Percentiles rank a stretch among this genome's conserved stretches.
Conservation (phyloP, 2,888 invertebrate genomes). For the Shargacucullia verbasci region DNA sequence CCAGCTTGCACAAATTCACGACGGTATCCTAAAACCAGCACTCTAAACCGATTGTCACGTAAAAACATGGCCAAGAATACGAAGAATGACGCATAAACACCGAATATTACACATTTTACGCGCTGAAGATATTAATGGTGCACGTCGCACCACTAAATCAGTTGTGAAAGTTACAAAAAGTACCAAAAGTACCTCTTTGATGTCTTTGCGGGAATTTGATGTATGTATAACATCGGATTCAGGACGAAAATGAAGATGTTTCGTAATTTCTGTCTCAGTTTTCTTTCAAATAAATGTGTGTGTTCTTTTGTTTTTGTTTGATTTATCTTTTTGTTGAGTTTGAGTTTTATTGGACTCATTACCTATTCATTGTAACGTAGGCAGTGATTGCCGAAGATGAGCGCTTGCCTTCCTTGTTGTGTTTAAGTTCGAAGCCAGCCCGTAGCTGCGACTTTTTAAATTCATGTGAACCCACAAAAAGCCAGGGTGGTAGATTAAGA, state of each 20-base stretch:
- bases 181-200: constrained; percentile 30
- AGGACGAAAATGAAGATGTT: constrained; percentile 4
- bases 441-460: no score
- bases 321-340: no score
- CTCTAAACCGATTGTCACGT: constrained; percentile 20
- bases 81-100: constrained; percentile 46
- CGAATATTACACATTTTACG: constrained; percentile 43
- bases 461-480: no score
- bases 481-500: no score
- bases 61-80: constrained; percentile 20
- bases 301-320: background rate
- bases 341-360: no score
- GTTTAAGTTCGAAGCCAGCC: no score
- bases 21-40: background rate
- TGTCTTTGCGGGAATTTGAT: constrained; percentile 38
- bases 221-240: constrained; percentile 3
- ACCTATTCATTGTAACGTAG: no score
- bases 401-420: no score
- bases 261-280: constrained; percentile 22
- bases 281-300: background rate
- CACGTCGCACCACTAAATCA: constrained; percentile 51
- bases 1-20: no score
- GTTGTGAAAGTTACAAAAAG: constrained; percentile 40
- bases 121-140: constrained; percentile 48
- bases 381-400: no score